A percentile compares a stretch with the other conserved stretches of the same genome.
Conservation (phyloP, 2,888 invertebrate species). For the Aricia artaxerxes region DNA sequence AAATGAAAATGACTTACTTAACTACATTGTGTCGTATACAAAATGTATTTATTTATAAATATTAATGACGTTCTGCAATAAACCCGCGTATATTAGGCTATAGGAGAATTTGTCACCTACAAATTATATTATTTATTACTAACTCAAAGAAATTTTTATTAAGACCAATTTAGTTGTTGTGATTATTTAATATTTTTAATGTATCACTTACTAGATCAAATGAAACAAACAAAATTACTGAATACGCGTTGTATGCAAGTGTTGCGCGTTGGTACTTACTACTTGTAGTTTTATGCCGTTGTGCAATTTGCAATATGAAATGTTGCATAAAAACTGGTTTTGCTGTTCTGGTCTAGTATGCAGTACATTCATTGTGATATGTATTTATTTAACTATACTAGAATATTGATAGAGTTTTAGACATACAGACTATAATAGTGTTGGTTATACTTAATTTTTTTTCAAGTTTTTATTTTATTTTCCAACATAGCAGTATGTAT, state of each 20-base stretch:
- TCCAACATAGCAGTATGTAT: neutral
- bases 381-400: neutral
- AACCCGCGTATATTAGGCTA: neutral
- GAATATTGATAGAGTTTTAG: neutral
- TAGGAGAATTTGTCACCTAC: neutral
- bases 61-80: neutral
- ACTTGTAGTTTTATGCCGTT: neutral
- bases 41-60: neutral
- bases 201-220: neutral
- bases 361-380: constrained; percentile 3
- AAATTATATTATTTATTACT: neutral
- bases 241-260: neutral
- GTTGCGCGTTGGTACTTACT: neutral
- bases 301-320: neutral
- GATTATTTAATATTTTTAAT: neutral
- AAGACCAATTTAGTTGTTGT: neutral
- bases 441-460: neutral
- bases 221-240: neutral
- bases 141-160: neutral
- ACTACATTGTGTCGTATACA: neutral
- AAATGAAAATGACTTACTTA: too few species aligned
- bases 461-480: neutral
- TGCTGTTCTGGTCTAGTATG: constrained; percentile 3
- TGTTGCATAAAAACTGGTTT: neutral
- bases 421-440: neutral